phyloP scores from a whole-genome alignment of 2,888 invertebrate species.

The Eustalomyia histrio region DNA sequence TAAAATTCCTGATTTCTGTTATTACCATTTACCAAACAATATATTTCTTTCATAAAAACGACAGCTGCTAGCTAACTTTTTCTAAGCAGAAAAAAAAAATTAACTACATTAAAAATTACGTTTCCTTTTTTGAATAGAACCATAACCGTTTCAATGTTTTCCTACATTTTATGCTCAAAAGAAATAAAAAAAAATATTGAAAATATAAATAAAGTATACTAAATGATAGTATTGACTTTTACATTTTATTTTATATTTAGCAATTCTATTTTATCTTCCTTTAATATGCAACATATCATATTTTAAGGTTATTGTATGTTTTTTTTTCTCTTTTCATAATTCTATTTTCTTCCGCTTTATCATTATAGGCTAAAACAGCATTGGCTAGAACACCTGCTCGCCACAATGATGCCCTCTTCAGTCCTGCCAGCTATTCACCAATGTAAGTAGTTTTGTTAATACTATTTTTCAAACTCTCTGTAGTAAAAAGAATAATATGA shows the following conservation, averaged over 20 bases:
- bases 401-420: constrained; percentile 74
- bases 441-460: constrained; percentile 72
- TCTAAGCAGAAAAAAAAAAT: constrained; percentile 8
- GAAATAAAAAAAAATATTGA: not conserved
- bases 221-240: not conserved
- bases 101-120: not conserved
- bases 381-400: constrained; percentile 74
- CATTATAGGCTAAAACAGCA: constrained; percentile 72
- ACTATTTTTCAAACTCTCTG: constrained; percentile 14
- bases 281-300: constrained; percentile 32
- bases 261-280: not conserved
- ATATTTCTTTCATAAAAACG: not conserved
- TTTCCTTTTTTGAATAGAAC: constrained; percentile 1
- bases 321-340: constrained; percentile 31
- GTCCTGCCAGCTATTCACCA: constrained; percentile 78
- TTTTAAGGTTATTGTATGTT: constrained; percentile 45
- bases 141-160: not conserved
- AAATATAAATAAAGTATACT: not conserved
- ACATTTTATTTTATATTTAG: constrained; percentile 1
- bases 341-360: constrained; percentile 62
- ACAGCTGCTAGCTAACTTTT: constrained; percentile 14
- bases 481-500: not conserved
- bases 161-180: not conserved
- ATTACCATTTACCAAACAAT: constrained; percentile 3
- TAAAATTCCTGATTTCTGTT: too few relatives aligned